A percentile compares a stretch with the other conserved stretches of the same genome.
phyloP scores from a whole-genome alignment of 2,888 invertebrate genomes.

The Alitta virens region DNA sequence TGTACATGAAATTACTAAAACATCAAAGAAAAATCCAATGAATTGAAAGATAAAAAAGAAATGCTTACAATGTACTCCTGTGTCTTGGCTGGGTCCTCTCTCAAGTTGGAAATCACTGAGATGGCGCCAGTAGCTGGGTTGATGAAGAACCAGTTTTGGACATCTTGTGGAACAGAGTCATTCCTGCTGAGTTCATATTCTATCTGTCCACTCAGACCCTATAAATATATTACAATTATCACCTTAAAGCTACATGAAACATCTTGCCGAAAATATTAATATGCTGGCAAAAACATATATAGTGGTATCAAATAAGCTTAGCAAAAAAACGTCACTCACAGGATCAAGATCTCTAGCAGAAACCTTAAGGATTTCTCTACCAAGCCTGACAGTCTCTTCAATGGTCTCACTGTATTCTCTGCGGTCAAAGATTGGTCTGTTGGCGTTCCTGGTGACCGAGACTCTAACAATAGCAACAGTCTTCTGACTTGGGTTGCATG shows the following conservation, averaged over 20 bases:
- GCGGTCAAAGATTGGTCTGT: slow-evolving; percentile 34
- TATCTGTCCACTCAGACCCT: slow-evolving; percentile 41
- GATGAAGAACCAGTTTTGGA: slow-evolving; percentile 77
- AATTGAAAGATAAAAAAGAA: too few species aligned
- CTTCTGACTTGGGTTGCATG: slow-evolving; percentile 30
- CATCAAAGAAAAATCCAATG: too few species aligned
- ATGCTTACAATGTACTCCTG: slow-evolving; percentile 33
- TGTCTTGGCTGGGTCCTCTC: slow-evolving; percentile 26
- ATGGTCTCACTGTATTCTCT: slow-evolving; percentile 33
- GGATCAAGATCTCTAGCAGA: slow-evolving; percentile 44
- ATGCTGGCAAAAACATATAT: too few species aligned
- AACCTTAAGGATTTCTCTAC: slow-evolving; percentile 35
- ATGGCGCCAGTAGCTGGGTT: slow-evolving; percentile 74
- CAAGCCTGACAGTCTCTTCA: slow-evolving; percentile 34
- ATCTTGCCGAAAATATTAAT: too few species aligned
- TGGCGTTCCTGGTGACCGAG: slow-evolving; percentile 39
- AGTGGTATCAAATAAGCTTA: too few species aligned
- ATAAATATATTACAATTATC: not conserved
- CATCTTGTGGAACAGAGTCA: slow-evolving; percentile 60
- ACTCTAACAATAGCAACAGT: slow-evolving; percentile 35
- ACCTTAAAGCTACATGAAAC: too few species aligned
- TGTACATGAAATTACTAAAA: too few species aligned
- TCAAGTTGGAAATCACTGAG: slow-evolving; percentile 34
- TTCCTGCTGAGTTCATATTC: slow-evolving; percentile 31
- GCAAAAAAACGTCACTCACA: too few species aligned